These are phyloP conservation scores for Cyaniris semiargus DNA, from an alignment of 2,888 invertebrate genomes.

Conservation along the genomic window DNA sequence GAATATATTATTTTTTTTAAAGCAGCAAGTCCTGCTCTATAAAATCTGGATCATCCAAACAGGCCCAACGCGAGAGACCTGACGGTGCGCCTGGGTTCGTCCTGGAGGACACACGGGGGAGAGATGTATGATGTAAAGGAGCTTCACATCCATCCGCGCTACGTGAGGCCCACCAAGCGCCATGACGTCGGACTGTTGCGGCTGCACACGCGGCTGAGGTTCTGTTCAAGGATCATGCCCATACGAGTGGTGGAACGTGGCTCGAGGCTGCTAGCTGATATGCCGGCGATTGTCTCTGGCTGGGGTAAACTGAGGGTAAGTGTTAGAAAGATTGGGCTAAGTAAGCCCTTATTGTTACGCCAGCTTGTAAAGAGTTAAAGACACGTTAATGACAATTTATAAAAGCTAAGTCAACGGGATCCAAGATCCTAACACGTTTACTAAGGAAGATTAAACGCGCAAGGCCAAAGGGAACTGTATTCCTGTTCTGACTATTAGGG, in stretches of 20 bases:
- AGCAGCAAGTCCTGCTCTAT: too few relatives aligned
- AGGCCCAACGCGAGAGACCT: slow-evolving; percentile 63
- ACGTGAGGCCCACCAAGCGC: slow-evolving; percentile 65
- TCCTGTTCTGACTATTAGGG: too few relatives aligned
- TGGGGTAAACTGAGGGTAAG: slow-evolving; percentile 69
- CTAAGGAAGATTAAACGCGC: too few relatives aligned
- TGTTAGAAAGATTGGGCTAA: background rate
- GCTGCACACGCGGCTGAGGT: slow-evolving; percentile 62
- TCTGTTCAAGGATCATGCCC: slow-evolving; percentile 64
- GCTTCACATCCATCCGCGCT: slow-evolving; percentile 67
- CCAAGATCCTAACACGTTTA: too few relatives aligned
- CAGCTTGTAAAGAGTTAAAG: too few relatives aligned
- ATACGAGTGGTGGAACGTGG: slow-evolving; percentile 59
- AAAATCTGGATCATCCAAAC: slow-evolving; percentile 12
- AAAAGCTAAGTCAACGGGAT: too few relatives aligned
- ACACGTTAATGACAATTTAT: too few relatives aligned
- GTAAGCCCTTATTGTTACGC: background rate
- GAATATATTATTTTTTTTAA: too few relatives aligned
- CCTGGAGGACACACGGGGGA: slow-evolving; percentile 74
- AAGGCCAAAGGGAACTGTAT: too few relatives aligned
- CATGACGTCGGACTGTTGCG: slow-evolving; percentile 74
- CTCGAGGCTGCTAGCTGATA: slow-evolving; percentile 53
- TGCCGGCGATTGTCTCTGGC: slow-evolving; percentile 68
- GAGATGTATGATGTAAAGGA: slow-evolving; percentile 71
- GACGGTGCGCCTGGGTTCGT: slow-evolving; percentile 74